phyloP scores from a whole-genome alignment of 2,888 invertebrate species.

The Machimus atricapillus region DNA sequence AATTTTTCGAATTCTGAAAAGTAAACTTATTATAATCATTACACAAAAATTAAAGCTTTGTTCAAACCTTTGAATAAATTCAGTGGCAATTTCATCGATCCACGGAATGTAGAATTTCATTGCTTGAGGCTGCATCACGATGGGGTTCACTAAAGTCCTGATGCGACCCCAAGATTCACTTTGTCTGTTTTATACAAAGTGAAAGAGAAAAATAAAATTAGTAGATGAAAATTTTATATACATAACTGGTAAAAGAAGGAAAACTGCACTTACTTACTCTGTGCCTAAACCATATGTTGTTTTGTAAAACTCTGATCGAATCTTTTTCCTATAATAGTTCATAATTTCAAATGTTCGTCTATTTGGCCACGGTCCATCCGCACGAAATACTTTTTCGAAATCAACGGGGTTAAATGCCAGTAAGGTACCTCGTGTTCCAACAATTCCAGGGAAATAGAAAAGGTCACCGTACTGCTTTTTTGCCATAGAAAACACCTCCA shows the following conservation, averaged over 20 bases:
- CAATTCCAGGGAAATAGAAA: constrained; percentile 60
- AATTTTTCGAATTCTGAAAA: constrained; percentile 55
- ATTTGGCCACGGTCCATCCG: constrained; percentile 63
- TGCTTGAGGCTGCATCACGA: constrained; percentile 69
- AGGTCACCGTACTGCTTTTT: constrained; percentile 60
- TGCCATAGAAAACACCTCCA: constrained; percentile 53
- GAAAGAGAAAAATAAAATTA: no score
- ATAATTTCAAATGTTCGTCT: constrained; percentile 59
- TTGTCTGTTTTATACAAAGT: constrained; percentile 43
- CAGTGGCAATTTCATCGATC: constrained; percentile 61
- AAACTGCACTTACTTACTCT: not conserved
- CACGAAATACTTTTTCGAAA: constrained; percentile 61
- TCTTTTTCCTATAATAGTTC: constrained; percentile 56
- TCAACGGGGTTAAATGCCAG: constrained; percentile 65
- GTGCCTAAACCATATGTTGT: not conserved
- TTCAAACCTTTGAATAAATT: constrained; percentile 52
- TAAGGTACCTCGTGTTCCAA: constrained; percentile 57
- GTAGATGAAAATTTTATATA: no score
- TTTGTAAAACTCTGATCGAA: not conserved
- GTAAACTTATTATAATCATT: not conserved
- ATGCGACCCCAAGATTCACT: constrained; percentile 70
- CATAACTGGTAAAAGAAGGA: no score
- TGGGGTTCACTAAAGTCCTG: constrained; percentile 70
- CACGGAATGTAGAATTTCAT: constrained; percentile 64
- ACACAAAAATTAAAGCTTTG: not conserved